Evolutionary conservation across 2,113 vertebrate genomes (phyloP).

Genomic region (Plecotus auritus): DNA sequence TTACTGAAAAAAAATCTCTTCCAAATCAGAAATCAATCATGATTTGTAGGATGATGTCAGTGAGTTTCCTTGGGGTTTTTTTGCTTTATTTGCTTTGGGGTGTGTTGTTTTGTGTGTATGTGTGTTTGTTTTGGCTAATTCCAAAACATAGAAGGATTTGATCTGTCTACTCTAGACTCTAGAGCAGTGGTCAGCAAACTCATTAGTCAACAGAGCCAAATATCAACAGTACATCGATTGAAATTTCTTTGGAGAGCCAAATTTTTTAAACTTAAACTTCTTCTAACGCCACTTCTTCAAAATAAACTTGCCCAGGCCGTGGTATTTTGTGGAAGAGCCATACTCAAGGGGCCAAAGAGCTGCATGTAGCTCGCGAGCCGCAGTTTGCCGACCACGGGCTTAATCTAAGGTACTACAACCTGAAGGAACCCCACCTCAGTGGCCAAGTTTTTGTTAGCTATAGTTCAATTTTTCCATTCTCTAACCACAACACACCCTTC

Average conservation of each 20-base stretch:
- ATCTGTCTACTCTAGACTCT: not conserved
- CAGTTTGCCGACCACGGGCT: not conserved
- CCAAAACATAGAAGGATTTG: not conserved
- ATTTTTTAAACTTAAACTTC: too few relatives aligned
- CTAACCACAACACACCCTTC: not conserved
- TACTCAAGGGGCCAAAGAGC: too few relatives aligned
- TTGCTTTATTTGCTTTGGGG: too few relatives aligned
- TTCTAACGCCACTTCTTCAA: too few relatives aligned
- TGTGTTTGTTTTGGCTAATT: not conserved
- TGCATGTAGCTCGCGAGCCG: too few relatives aligned
- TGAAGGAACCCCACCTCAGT: not conserved
- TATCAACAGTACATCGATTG: too few relatives aligned
- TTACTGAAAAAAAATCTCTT: not conserved
- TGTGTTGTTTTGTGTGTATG: too few relatives aligned
- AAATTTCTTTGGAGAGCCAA: too few relatives aligned
- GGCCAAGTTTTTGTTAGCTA: not conserved
- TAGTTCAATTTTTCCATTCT: not conserved
- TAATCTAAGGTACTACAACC: not conserved
- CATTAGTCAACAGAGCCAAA: too few relatives aligned
- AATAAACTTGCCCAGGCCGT: too few relatives aligned
- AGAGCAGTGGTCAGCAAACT: not conserved
- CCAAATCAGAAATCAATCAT: not conserved
- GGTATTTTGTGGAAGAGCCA: too few relatives aligned
- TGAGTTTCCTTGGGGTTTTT: not conserved
- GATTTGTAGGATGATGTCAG: not conserved